phyloP scores from a whole-genome alignment of 2,888 invertebrate genomes.

The Suillia variegata region DNA sequence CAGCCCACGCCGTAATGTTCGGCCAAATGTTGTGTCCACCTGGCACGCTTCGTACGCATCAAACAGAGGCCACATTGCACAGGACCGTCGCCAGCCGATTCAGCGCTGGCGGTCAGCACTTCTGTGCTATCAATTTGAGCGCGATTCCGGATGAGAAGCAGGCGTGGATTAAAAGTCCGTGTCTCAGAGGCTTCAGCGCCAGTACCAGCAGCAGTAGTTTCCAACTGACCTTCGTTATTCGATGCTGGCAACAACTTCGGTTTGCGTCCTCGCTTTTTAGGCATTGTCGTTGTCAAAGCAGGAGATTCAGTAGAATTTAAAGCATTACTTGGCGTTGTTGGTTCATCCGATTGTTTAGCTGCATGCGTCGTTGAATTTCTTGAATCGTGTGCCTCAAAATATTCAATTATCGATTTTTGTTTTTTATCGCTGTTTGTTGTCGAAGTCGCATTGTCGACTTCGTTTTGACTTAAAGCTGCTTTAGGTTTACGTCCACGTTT shows the following conservation, averaged over 20 bases:
- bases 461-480: too few species aligned
- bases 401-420: background rate
- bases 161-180: constrained; percentile 44
- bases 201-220: background rate
- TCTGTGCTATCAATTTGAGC: constrained; percentile 45
- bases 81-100: constrained; percentile 28
- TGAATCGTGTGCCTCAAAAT: too few species aligned
- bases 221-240: too few species aligned
- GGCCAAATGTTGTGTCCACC: constrained; percentile 46
- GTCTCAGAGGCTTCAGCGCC: too few species aligned
- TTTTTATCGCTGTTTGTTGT: background rate
- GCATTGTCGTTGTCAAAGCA: background rate
- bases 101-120: constrained; percentile 26
- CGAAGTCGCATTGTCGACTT: background rate
- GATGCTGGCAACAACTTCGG: background rate
- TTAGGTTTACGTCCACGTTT: constrained; percentile 14
- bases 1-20: constrained; percentile 59
- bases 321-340: background rate
- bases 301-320: background rate
- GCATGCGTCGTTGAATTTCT: too few species aligned
- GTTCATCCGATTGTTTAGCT: background rate
- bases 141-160: constrained; percentile 49
- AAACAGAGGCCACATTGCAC: constrained; percentile 55
- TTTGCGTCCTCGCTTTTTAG: constrained; percentile 7
- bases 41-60: constrained; percentile 23